Evolutionary conservation across 1,140 invertebrate genomes (phyloP).

Genomic region (Ptiloglossa arizonensis): DNA sequence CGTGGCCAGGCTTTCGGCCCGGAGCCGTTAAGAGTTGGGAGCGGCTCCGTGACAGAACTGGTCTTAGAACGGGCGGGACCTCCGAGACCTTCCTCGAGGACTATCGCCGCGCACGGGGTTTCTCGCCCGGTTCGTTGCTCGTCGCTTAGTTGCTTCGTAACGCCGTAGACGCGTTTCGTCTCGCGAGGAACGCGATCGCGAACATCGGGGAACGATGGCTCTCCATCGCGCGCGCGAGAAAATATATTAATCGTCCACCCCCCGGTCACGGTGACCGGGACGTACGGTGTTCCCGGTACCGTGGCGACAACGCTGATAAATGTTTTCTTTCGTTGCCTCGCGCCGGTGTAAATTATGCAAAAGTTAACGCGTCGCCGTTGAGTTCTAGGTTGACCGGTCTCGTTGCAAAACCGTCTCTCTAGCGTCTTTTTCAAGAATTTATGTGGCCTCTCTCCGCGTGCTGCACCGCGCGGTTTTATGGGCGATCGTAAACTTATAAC

Average conservation of each 20-base stretch:
- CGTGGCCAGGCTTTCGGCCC: conserved; percentile 61
- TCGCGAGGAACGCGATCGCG: neutral
- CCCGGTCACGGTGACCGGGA: too few relatives aligned
- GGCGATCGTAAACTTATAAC: conserved; percentile 20
- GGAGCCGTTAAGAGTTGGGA: conserved; percentile 70
- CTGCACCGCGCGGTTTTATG: conserved; percentile 11
- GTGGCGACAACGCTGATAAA: conserved; percentile 19
- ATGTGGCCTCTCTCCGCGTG: neutral
- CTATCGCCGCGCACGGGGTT: neutral
- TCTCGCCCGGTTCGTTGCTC: too few relatives aligned
- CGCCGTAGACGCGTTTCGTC: conserved; percentile 19
- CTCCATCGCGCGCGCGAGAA: too few relatives aligned
- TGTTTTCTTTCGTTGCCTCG: conserved; percentile 18
- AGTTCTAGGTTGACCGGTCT: conserved; percentile 34
- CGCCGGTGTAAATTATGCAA: conserved; percentile 31
- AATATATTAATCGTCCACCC: too few relatives aligned
- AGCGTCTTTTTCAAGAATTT: conserved; percentile 11
- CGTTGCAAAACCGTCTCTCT: conserved; percentile 27
- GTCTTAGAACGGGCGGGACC: conserved; percentile 57
- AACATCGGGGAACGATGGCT: too few relatives aligned
- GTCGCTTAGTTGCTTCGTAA: neutral
- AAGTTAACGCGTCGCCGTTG: conserved; percentile 46
- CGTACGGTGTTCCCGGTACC: too few relatives aligned
- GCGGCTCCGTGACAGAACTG: conserved; percentile 72
- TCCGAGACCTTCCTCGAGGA: conserved; percentile 34